A percentile compares a stretch with the other conserved stretches of the same genome.
Conservation (phyloP, 2,113 vertebrate genomes). For the Sebastes schlegelii region DNA sequence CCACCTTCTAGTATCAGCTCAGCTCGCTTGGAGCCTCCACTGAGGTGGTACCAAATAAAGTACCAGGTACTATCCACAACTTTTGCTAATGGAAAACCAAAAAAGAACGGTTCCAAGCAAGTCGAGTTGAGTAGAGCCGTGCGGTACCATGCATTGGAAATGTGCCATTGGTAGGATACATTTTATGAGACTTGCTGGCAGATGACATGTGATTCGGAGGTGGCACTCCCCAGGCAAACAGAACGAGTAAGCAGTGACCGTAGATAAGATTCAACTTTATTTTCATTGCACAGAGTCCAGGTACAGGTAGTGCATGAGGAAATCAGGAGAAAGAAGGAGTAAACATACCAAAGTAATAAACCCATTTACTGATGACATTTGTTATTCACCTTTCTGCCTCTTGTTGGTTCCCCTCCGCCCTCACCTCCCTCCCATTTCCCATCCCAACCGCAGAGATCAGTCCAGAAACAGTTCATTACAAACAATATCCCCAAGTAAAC, state of each 20-base stretch:
- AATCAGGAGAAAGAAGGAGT: not conserved
- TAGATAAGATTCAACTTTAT: not conserved
- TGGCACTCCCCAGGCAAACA: constrained; percentile 13
- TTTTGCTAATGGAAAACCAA: too few relatives aligned
- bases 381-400: constrained; percentile 56
- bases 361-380: constrained; percentile 51
- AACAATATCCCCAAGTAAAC: constrained; percentile 87
- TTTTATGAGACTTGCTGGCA: not conserved
- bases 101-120: not conserved
- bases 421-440: constrained; percentile 55
- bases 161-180: not conserved
- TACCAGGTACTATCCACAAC: not conserved
- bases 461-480: constrained; percentile 85
- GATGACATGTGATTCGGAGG: not conserved
- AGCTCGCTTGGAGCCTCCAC: not conserved
- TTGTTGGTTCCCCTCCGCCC: constrained; percentile 26
- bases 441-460: constrained; percentile 74
- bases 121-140: not conserved
- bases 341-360: constrained; percentile 4
- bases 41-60: not conserved
- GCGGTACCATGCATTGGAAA: not conserved
- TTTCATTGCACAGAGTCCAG: not conserved
- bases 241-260: not conserved
- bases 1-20: not conserved
- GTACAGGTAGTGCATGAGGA: not conserved